Percentiles rank a stretch among this genome's conserved stretches.
Evolutionary conservation across 2,888 invertebrate species (phyloP).

Genomic region (Pristionchus entomophagus): DNA sequence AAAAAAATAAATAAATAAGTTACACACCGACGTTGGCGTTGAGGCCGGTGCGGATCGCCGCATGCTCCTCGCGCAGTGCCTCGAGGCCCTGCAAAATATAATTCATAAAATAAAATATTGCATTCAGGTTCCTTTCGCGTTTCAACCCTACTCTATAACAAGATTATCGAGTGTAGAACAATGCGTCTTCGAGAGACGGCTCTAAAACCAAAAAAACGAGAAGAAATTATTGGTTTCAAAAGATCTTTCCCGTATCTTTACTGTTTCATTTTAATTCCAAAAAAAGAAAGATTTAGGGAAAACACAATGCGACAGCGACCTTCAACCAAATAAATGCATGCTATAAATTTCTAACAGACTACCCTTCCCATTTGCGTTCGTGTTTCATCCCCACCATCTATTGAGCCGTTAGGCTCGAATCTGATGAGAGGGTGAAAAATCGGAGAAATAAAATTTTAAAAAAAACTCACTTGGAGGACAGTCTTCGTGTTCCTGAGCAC

Average conservation of each 20-base stretch:
- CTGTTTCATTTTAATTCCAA: background rate
- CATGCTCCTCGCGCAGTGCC: slow-evolving; percentile 43
- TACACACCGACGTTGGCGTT: slow-evolving; percentile 35
- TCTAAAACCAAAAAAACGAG: too few species aligned
- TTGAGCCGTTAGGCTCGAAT: background rate
- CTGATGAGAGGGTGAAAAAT: background rate
- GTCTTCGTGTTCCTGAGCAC: slow-evolving; percentile 42
- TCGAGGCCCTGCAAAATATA: slow-evolving; percentile 39
- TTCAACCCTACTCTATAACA: too few species aligned
- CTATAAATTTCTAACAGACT: background rate
- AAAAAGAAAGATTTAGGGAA: background rate
- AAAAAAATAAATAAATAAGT: background rate
- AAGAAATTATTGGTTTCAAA: background rate
- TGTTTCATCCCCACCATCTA: background rate
- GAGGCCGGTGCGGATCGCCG: slow-evolving; percentile 39
- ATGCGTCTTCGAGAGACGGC: too few species aligned
- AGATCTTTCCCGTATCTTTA: background rate
- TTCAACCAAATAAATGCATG: too few species aligned
- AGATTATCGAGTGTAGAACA: too few species aligned
- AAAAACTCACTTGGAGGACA: slow-evolving; percentile 27
- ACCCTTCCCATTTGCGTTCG: background rate
- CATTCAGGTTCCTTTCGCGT: too few species aligned
- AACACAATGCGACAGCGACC: too few species aligned
- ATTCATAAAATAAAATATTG: background rate
- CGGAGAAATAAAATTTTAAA: background rate